phyloP scores from a whole-genome alignment of 1,140 invertebrate species.

The Drosophila subpulchrella region DNA sequence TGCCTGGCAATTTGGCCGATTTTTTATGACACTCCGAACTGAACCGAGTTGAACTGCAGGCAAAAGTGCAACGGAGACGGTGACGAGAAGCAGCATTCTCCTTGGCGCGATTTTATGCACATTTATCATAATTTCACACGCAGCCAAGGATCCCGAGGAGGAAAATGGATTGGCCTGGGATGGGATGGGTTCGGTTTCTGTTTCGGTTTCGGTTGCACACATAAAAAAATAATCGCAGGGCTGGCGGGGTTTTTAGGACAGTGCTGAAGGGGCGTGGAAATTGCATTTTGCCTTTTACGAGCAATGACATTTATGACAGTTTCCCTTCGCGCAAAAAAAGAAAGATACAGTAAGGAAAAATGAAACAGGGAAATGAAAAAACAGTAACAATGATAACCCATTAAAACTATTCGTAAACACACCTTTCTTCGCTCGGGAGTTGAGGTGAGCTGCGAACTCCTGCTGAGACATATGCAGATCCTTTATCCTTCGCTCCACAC shows the following conservation, averaged over 20 bases:
- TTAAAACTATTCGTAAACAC: slow-evolving; percentile 81
- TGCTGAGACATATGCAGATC: slow-evolving; percentile 47
- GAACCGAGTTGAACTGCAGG: slow-evolving; percentile 39
- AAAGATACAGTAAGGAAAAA: slow-evolving; percentile 12
- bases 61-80: slow-evolving; percentile 49
- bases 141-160: slow-evolving; percentile 59
- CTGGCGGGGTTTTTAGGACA: slow-evolving; percentile 29
- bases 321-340: slow-evolving; percentile 22
- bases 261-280: slow-evolving; percentile 54
- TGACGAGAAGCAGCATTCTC: slow-evolving; percentile 54
- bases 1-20: slow-evolving; percentile 70
- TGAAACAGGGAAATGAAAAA: slow-evolving; percentile 37
- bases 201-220: slow-evolving; percentile 59
- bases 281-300: slow-evolving; percentile 82
- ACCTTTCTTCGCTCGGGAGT: slow-evolving; percentile 38
- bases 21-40: slow-evolving; percentile 73
- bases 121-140: slow-evolving; percentile 83
- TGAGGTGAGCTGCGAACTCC: slow-evolving; percentile 9
- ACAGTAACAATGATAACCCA: slow-evolving; percentile 72
- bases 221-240: slow-evolving; percentile 72
- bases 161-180: slow-evolving; percentile 49
- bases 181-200: slow-evolving; percentile 42
- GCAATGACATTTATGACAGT: slow-evolving; percentile 78
- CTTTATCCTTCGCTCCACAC: slow-evolving; percentile 46
- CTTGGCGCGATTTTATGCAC: slow-evolving; percentile 80